These are phyloP conservation scores for Thamnaconus septentrionalis DNA, from an alignment of 2,113 vertebrate genomes.

Conservation along the genomic window DNA sequence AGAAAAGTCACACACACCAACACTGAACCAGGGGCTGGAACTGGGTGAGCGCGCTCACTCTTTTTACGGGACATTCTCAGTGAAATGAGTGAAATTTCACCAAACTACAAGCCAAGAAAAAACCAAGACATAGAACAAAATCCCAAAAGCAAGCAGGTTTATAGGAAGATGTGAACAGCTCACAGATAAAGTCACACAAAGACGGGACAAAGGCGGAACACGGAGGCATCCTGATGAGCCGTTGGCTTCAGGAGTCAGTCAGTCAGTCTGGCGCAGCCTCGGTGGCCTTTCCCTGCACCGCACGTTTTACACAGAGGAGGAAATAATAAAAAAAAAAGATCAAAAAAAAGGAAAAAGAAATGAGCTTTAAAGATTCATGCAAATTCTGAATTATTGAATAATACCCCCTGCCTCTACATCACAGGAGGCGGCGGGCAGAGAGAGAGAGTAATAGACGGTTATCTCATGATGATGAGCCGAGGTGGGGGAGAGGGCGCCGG, in stretches of 20 bases:
- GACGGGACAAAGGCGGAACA: slow-evolving; percentile 40
- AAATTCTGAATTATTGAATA: slow-evolving; percentile 74
- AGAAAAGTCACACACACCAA: slow-evolving; percentile 2
- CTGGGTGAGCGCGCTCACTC: slow-evolving; percentile 25
- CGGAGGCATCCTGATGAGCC: slow-evolving; percentile 63
- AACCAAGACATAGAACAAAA: slow-evolving; percentile 40
- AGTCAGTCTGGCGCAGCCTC: slow-evolving; percentile 33
- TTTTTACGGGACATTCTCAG: slow-evolving; percentile 33
- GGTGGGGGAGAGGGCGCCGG: slow-evolving; percentile 40
- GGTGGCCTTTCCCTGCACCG: slow-evolving; percentile 53
- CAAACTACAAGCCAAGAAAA: slow-evolving; percentile 33
- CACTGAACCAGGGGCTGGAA: slow-evolving; percentile 29
- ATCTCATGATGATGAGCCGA: slow-evolving; percentile 46
- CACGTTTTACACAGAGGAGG: slow-evolving; percentile 39
- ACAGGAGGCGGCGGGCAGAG: slow-evolving; percentile 42
- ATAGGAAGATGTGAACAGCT: slow-evolving; percentile 31
- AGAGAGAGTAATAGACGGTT: slow-evolving; percentile 34
- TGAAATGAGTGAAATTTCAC: slow-evolving; percentile 3
- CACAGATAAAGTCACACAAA: slow-evolving; percentile 48
- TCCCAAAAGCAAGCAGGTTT: slow-evolving; percentile 50
- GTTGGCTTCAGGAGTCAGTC: slow-evolving; percentile 51
- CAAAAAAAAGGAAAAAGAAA: slow-evolving; percentile 32
- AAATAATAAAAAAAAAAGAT: too few relatives aligned
- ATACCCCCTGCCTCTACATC: slow-evolving; percentile 58
- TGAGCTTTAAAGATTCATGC: slow-evolving; percentile 70